Evolutionary conservation across 2,797 vertebrate species (phyloP).

Genomic region (Cyprinella venusta): DNA sequence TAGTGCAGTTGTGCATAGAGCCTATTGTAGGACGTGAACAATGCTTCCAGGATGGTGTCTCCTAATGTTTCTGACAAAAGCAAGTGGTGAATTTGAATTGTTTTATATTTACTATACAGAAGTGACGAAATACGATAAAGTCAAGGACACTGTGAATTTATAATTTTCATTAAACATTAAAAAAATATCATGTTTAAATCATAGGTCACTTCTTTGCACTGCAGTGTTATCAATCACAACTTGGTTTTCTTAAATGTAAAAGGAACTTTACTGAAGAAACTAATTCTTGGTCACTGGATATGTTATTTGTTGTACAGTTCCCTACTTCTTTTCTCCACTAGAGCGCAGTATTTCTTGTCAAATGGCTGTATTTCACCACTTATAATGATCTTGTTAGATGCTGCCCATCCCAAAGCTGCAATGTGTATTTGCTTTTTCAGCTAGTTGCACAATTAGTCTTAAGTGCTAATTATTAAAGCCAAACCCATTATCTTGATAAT

Average conservation of each 20-base stretch:
- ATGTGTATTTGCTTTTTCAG: conserved; percentile 21
- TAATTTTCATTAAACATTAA: background rate
- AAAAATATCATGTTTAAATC: background rate
- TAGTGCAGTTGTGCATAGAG: too few species aligned
- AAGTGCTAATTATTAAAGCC: conserved; percentile 37
- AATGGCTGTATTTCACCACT: background rate
- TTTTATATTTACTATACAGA: background rate
- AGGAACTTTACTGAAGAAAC: background rate
- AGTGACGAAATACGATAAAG: background rate
- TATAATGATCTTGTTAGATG: conserved; percentile 18
- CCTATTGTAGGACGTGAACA: conserved; percentile 3
- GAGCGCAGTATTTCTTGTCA: conserved; percentile 37
- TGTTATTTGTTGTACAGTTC: background rate
- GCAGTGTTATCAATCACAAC: background rate
- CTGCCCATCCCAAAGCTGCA: conserved; percentile 16
- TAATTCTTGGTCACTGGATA: background rate
- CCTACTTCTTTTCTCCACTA: conserved; percentile 10
- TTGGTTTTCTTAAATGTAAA: background rate
- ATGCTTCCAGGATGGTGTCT: background rate
- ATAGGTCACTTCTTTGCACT: background rate
- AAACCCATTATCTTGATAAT: conserved; percentile 30
- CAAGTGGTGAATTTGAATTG: too few species aligned
- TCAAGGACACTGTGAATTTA: background rate
- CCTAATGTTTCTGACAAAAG: background rate
- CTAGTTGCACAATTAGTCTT: conserved; percentile 15